Conservation (phyloP, 2,113 vertebrate genomes). For the Nyctibius bracteatus region DNA sequence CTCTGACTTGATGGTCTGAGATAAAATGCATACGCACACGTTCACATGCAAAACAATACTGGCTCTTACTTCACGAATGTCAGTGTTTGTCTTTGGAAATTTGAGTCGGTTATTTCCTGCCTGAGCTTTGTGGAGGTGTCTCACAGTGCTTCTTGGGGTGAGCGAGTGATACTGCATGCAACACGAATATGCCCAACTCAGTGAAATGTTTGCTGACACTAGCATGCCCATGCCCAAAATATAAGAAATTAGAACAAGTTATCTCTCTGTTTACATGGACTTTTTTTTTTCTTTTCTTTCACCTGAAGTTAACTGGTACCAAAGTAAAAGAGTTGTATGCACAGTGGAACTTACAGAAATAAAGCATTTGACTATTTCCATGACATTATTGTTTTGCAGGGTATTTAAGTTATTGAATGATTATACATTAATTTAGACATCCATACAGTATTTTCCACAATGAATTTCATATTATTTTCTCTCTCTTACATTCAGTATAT, state of each 20-base stretch:
- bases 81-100: constrained; percentile 1
- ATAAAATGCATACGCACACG: neutral
- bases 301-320: neutral
- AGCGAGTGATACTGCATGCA: neutral
- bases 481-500: neutral
- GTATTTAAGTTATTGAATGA: neutral
- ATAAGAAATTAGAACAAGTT: neutral
- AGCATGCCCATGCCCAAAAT: neutral
- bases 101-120: neutral
- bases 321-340: neutral
- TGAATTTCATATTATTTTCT: neutral
- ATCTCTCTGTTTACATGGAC: neutral
- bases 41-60: neutral
- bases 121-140: neutral
- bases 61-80: neutral
- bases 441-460: neutral
- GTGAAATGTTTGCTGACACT: neutral
- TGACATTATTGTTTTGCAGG: neutral
- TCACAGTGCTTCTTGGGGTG: neutral
- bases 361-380: neutral
- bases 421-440: neutral
- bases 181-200: neutral
- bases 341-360: neutral
- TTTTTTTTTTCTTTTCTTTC: neutral
- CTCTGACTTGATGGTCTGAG: neutral